phyloP scores from a whole-genome alignment of 1,140 invertebrate species.

The Leucophenga varia region DNA sequence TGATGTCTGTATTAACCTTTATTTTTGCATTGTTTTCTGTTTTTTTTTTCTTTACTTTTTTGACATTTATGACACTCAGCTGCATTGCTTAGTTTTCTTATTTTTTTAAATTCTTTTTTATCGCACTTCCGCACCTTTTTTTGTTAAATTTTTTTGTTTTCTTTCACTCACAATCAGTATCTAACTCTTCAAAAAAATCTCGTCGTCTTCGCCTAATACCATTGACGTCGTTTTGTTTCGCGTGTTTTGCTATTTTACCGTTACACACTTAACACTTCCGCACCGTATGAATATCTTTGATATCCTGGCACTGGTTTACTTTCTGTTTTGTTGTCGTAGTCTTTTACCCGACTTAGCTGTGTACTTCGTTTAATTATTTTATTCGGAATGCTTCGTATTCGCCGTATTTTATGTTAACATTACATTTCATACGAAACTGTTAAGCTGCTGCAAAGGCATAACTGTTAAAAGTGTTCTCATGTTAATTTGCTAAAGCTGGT shows the following conservation, averaged over 20 bases:
- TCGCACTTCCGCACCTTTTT: slow-evolving; percentile 10
- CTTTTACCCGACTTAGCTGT: too few species aligned
- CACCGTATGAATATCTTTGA: slow-evolving; percentile 30
- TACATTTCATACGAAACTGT: too few species aligned
- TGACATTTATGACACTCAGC: neutral
- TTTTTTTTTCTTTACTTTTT: neutral
- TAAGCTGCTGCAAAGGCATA: too few species aligned
- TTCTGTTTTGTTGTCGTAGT: too few species aligned
- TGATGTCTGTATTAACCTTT: neutral
- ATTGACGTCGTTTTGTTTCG: neutral
- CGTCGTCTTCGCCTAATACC: slow-evolving; percentile 10
- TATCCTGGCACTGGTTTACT: slow-evolving; percentile 27
- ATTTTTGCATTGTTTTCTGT: neutral
- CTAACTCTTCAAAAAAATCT: too few species aligned
- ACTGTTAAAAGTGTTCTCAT: too few species aligned
- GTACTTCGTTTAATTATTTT: too few species aligned
- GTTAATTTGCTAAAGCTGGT: too few species aligned
- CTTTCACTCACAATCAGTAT: slow-evolving; percentile 12
- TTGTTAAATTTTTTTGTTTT: slow-evolving; percentile 7
- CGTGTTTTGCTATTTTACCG: slow-evolving; percentile 1
- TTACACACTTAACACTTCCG: slow-evolving; percentile 36
- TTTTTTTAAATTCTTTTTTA: too few species aligned
- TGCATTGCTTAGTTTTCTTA: slow-evolving; percentile 5
- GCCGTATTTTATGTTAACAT: too few species aligned
- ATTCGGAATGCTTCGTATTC: too few species aligned